Evolutionary conservation across 2,888 invertebrate genomes (phyloP), one percentile per base, ranked within the genome.

Genomic region (Lymantria monacha): DNA sequence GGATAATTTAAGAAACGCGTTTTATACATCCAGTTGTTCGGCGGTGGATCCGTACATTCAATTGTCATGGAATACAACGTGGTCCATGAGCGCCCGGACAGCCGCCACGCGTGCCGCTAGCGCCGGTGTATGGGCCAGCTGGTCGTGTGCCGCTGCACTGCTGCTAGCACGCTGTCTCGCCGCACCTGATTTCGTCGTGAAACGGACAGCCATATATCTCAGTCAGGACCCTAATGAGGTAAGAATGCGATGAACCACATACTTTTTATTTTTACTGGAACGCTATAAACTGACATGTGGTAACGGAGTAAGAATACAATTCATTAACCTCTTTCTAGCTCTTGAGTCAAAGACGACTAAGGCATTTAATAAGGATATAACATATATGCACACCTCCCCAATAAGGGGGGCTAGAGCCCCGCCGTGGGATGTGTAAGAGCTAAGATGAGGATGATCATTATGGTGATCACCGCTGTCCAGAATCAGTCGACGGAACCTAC

Each of bases 121-220:
- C 57, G 90, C 89, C 0, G 90, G 74, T 38, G 80, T 74, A 57
- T 81, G 84, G 79, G 88, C 78, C 9, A 70, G 76, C 61, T 90
- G 90, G 90, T 84, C 86, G 0, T 78, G 81, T 67, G 85, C 76
- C 8, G 81, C 81, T 30, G 84, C 88, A 2, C 58, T 89, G 44
- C 67, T 89, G 46, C 70, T 90, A 13, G 82, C 85, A 37, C 79
- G 90, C 36, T 90, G 90, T 57, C 74, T 90, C 46, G 74, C 79
- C 13, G 90, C 87, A 0, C 86, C 87, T 0, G 90, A 90, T 77
- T 91, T 90, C 62, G 64, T 63, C 3, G 72, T 89, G 44, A 73
- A 64, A 11, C 76, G 77, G 44, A 87, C 87, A 3, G 79, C 72
- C 1, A 85, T 80, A 0, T 74, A 76, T 48, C 74, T 86, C 10